phyloP scores from a whole-genome alignment of 2,797 vertebrate genomes.

The Micromesistius poutassou region DNA sequence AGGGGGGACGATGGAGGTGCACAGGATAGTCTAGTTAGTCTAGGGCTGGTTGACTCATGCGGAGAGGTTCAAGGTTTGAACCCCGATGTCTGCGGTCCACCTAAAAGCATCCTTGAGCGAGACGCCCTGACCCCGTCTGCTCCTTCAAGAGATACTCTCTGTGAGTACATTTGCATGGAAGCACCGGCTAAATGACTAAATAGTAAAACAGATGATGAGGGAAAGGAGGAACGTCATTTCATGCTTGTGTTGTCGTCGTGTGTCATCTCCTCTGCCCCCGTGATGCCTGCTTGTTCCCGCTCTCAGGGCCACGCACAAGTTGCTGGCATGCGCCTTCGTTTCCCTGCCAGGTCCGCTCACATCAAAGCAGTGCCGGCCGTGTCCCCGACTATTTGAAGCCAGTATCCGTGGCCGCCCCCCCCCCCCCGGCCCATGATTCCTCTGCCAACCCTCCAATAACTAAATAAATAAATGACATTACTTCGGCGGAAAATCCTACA shows the following conservation, averaged over 20 bases:
- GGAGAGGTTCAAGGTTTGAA: neutral
- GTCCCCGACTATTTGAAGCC: constrained; percentile 14
- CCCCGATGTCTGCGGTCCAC: neutral
- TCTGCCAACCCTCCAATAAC: constrained; percentile 15
- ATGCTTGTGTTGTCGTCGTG: neutral
- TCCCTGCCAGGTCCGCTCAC: neutral
- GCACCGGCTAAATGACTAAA: neutral
- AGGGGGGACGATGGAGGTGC: too few relatives aligned
- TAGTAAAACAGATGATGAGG: neutral
- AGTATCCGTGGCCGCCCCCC: neutral
- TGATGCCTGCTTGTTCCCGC: neutral
- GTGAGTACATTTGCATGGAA: neutral
- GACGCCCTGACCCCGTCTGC: neutral
- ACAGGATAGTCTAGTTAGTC: neutral
- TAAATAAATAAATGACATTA: constrained; percentile 21
- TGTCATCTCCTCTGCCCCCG: neutral
- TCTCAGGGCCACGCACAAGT: neutral
- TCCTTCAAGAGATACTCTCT: neutral
- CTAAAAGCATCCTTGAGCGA: neutral
- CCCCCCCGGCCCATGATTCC: constrained; percentile 12
- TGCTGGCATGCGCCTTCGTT: neutral
- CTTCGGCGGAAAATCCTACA: neutral
- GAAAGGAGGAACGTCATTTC: neutral
- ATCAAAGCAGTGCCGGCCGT: constrained; percentile 11
- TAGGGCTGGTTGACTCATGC: neutral